phyloP scores from a whole-genome alignment of 2,888 invertebrate genomes.

The Brachycybe producta region DNA sequence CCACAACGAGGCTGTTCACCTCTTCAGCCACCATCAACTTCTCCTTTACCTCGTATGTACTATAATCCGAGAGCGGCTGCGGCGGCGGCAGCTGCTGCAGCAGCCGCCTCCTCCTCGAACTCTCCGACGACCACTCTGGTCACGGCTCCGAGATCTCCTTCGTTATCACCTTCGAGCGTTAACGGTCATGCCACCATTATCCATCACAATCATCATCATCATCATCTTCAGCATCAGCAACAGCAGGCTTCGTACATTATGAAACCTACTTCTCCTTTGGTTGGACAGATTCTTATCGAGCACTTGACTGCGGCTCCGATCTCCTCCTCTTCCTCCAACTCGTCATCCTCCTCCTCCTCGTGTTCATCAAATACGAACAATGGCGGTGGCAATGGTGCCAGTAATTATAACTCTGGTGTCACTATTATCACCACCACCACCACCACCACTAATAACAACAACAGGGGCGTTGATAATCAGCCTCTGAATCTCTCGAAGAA shows the following conservation, averaged over 20 bases:
- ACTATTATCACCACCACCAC: conserved; percentile 10
- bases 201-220: too few species aligned
- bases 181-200: neutral
- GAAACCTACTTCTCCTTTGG: conserved; percentile 41
- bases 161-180: neutral
- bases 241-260: conserved; percentile 27
- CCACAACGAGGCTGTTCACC: conserved; percentile 12
- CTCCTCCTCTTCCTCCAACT: conserved; percentile 9
- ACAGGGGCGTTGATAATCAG: conserved; percentile 37
- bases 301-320: conserved; percentile 59
- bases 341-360: too few species aligned
- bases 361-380: too few species aligned
- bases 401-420: too few species aligned
- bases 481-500: conserved; percentile 82
- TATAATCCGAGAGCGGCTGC: conserved; percentile 14
- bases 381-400: too few species aligned
- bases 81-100: neutral
- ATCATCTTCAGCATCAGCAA: too few species aligned
- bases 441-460: neutral
- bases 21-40: neutral
- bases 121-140: neutral
- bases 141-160: neutral
- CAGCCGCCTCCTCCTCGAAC: conserved; percentile 1
- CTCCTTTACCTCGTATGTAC: conserved; percentile 19
- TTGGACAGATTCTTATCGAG: conserved; percentile 49